Conservation (phyloP, 1,140 invertebrate genomes). For the Anadara kagoshimensis region DNA sequence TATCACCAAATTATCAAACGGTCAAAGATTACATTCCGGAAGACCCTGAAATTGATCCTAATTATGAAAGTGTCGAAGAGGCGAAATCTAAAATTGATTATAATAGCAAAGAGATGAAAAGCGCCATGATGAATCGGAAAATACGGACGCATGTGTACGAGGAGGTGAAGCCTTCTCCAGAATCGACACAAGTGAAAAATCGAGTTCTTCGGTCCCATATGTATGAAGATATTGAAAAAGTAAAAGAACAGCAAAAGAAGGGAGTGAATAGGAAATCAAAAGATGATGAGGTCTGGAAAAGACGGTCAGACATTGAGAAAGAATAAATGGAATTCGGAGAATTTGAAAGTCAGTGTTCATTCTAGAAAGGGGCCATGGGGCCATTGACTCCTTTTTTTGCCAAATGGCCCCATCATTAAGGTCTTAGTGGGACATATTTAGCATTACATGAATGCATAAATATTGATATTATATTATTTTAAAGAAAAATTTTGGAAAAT, state of each 20-base stretch:
- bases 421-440: too few species aligned
- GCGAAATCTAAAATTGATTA: constrained; percentile 42
- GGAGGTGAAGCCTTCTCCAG: constrained; percentile 37
- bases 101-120: constrained; percentile 16
- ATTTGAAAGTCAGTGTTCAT: too few species aligned
- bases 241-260: constrained; percentile 35
- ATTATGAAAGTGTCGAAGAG: constrained; percentile 65
- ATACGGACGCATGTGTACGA: constrained; percentile 45
- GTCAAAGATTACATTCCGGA: constrained; percentile 52
- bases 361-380: too few species aligned
- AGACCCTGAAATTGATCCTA: constrained; percentile 52
- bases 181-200: constrained; percentile 35
- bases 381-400: too few species aligned
- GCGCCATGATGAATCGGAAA: constrained; percentile 28
- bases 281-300: constrained; percentile 30
- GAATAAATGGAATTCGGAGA: not conserved
- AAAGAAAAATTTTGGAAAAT: too few species aligned
- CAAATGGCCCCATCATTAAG: too few species aligned
- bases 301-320: constrained; percentile 24
- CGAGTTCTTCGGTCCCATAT: constrained; percentile 50
- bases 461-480: too few species aligned
- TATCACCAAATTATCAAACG: constrained; percentile 50
- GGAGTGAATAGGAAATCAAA: constrained; percentile 7
- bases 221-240: constrained; percentile 59
- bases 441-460: too few species aligned